Evolutionary conservation across 1,140 invertebrate species (phyloP).

Genomic region (Anastrepha ludens): DNA sequence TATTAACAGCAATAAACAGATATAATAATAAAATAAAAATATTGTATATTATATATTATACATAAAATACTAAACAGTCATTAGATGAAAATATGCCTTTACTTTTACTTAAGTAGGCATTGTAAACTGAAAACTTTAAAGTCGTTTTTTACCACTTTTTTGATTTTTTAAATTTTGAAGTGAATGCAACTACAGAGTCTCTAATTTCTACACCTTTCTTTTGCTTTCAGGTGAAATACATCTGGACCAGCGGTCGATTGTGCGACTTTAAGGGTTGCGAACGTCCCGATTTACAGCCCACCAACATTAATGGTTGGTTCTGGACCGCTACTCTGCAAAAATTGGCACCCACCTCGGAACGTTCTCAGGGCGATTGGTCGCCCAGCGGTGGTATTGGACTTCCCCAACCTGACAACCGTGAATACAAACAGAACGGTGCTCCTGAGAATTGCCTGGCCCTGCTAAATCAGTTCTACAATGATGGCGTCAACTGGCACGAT

Average conservation of each 20-base stretch:
- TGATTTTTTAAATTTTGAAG: background rate
- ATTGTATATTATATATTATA: no score
- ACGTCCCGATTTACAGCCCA: slow-evolving; percentile 84
- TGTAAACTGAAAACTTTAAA: no score
- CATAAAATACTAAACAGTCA: no score
- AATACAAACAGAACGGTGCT: slow-evolving; percentile 85
- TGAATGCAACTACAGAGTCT: background rate
- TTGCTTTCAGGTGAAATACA: slow-evolving; percentile 78
- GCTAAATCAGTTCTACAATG: slow-evolving; percentile 89
- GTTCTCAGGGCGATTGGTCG: slow-evolving; percentile 88
- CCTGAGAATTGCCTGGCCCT: slow-evolving; percentile 87
- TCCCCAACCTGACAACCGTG: slow-evolving; percentile 88
- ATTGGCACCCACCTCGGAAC: slow-evolving; percentile 83
- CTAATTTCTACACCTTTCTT: background rate
- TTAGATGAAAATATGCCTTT: no score
- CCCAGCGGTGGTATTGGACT: slow-evolving; percentile 84
- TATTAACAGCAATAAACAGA: no score
- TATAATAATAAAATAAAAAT: no score
- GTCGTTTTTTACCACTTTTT: no score
- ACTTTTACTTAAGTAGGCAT: no score
- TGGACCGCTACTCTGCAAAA: slow-evolving; percentile 89
- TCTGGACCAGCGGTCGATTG: slow-evolving; percentile 89
- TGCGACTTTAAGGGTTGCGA: slow-evolving; percentile 91
- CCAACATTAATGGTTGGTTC: slow-evolving; percentile 89
- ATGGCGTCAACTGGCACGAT: slow-evolving; percentile 91